These are phyloP conservation scores for Tiliacea aurago DNA, from an alignment of 2,888 invertebrate genomes.

Conservation along the genomic window DNA sequence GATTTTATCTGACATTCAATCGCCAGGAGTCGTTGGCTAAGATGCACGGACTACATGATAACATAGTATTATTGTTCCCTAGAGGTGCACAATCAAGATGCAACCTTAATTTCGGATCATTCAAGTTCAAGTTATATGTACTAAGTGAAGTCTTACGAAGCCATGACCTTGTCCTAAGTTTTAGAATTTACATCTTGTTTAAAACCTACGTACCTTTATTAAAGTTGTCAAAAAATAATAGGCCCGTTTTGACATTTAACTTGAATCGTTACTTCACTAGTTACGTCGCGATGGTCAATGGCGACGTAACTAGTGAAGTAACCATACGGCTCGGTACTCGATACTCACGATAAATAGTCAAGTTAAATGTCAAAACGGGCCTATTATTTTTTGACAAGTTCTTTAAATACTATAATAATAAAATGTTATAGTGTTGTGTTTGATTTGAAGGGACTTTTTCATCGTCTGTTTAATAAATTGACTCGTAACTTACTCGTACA, in stretches of 20 bases:
- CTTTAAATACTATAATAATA: too few relatives aligned
- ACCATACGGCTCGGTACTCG: too few relatives aligned
- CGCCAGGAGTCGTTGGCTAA: constrained; percentile 25
- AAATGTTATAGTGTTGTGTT: not conserved
- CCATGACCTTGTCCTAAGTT: constrained; percentile 14
- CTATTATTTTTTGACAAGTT: too few relatives aligned
- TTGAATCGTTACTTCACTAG: too few relatives aligned
- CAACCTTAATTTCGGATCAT: constrained; percentile 32
- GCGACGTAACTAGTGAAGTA: too few relatives aligned
- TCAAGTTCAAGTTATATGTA: constrained; percentile 25
- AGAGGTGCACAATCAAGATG: constrained; percentile 12
- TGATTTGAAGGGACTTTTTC: not conserved
- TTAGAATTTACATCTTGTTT: not conserved
- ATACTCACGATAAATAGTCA: too few relatives aligned
- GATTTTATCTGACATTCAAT: constrained; percentile 43
- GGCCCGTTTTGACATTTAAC: too few relatives aligned
- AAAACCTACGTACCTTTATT: not conserved
- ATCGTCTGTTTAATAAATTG: not conserved
- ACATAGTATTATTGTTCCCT: constrained; percentile 12
- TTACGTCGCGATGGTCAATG: too few relatives aligned
- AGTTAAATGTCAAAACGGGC: too few relatives aligned
- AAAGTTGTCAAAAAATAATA: too few relatives aligned
- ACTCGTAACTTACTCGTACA: not conserved
- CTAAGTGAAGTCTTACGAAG: constrained; percentile 5
- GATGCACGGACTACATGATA: constrained; percentile 7